Evolutionary conservation across 2,888 invertebrate genomes (phyloP).

Genomic region (Drosophila rellima): DNA sequence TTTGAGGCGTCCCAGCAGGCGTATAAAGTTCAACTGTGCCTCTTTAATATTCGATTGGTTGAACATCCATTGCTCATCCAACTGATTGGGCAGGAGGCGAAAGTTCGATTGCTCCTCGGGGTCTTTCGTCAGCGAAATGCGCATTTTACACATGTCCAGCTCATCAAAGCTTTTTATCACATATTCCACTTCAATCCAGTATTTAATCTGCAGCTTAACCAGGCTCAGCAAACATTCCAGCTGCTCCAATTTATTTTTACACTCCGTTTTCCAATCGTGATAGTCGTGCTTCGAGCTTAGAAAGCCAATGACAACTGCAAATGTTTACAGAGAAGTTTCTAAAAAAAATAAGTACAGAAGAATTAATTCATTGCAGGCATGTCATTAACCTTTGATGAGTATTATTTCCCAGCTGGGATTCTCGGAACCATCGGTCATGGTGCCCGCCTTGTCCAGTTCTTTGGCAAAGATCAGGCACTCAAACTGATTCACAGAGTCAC

Average conservation of each 20-base stretch:
- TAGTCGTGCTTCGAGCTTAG: conserved; percentile 83
- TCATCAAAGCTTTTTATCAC: conserved; percentile 89
- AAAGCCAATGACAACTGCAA: conserved; percentile 84
- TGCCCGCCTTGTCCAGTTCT: conserved; percentile 84
- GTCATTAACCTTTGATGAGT: conserved; percentile 86
- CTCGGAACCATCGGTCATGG: conserved; percentile 88
- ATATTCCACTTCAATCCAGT: conserved; percentile 85
- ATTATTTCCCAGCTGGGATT: conserved; percentile 88
- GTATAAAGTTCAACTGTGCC: conserved; percentile 76
- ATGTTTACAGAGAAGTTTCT: too few species aligned
- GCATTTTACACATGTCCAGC: conserved; percentile 89
- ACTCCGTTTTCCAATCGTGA: conserved; percentile 33
- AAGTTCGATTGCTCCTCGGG: conserved; percentile 74
- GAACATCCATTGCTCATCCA: conserved; percentile 61
- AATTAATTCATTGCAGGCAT: too few species aligned
- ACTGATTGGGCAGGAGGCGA: conserved; percentile 68
- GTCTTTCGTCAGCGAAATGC: conserved; percentile 82
- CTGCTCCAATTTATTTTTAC: conserved; percentile 83
- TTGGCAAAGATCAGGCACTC: conserved; percentile 88
- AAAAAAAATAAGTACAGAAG: neutral
- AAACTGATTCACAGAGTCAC: conserved; percentile 86
- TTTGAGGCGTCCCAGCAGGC: conserved; percentile 87
- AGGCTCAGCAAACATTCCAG: conserved; percentile 89
- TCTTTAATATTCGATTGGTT: conserved; percentile 63
- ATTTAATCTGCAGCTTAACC: conserved; percentile 85